phyloP scores from a whole-genome alignment of 2,797 vertebrate species.

The Orestias chungarensis region DNA sequence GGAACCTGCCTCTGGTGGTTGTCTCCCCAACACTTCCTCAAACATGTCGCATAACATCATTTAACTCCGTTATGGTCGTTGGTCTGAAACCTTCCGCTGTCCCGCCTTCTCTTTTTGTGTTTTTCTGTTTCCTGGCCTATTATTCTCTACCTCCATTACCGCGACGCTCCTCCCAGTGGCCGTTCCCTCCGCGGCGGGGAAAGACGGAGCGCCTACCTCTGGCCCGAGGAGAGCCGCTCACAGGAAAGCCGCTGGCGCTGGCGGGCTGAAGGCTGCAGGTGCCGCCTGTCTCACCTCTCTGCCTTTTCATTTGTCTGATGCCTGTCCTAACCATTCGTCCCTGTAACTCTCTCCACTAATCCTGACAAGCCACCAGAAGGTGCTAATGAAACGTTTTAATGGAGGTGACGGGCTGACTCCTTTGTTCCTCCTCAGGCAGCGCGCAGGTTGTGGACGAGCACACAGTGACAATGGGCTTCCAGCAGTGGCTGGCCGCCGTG shows the following conservation, averaged over 20 bases:
- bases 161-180: conserved; percentile 40
- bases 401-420: not conserved
- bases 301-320: conserved; percentile 16
- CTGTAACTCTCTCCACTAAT: conserved; percentile 20
- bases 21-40: not conserved
- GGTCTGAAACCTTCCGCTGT: conserved; percentile 26
- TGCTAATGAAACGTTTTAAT: not conserved
- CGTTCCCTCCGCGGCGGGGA: conserved; percentile 47
- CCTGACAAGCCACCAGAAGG: conserved; percentile 16
- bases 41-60: not conserved
- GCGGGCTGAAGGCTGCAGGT: conserved; percentile 69
- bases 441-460: conserved; percentile 83
- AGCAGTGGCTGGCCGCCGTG: conserved; percentile 89
- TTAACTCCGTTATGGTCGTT: not conserved
- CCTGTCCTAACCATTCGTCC: conserved; percentile 32
- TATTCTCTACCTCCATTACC: conserved; percentile 17
- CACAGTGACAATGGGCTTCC: conserved; percentile 86
- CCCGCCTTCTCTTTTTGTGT: conserved; percentile 30
- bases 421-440: conserved; percentile 70
- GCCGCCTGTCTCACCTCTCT: conserved; percentile 25
- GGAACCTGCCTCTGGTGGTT: conserved; percentile 57
- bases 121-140: conserved; percentile 13
- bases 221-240: conserved; percentile 55
- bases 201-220: conserved; percentile 44
- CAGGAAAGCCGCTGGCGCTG: conserved; percentile 51